Base-by-base conservation (phyloP, 2,113 vertebrate species). In the Megaceryle maxima region DNA sequence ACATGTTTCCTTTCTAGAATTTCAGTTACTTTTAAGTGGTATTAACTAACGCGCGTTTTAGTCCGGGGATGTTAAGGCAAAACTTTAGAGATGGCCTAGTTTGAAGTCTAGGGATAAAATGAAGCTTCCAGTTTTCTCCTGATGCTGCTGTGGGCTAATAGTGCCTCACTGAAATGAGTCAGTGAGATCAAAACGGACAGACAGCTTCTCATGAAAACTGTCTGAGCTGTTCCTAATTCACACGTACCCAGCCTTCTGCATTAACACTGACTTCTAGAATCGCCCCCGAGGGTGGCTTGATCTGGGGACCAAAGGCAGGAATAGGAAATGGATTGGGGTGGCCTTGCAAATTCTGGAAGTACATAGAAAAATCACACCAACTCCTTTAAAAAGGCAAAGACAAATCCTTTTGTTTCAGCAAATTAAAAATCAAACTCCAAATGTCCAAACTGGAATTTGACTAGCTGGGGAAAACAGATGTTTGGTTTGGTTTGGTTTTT, bases 51-150 rank as follows among this genome's bases (percentile, higher is more conserved):
- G 1, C 13, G 51, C 1, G 4, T 90, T 96, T 85, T 87, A 83
- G 90, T 92, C 88, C 63, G 11, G 79, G 74, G 72, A 72, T 76
- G 90, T 90, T 79, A 72, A 96, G 91, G 83, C 64, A 94, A 70
- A 94, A 91, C 91, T 88, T 95, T 92, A 95, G 94, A 96, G 87
- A 37, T 78, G 92, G 91, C 96, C 83, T 95, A 79, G 79, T 83
- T 88, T 91, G 96, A 83, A 93, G 87, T 94, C 77, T 37, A 86
- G 87, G 90, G 94, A 75, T 81, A 43, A 84, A 96, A 50, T 35
- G 70, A 95, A 87, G 87, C 79, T 91, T 75, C 94, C 76, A 50
- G 39, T 89, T 90, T 96, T 95, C 81, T 97, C 94, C 87, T 89
- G 86, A 56, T 95, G 96, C 95, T 97, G 96, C 95, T 96, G 1